phyloP scores from a whole-genome alignment of 1,140 invertebrate species.

The Ips typographus region DNA sequence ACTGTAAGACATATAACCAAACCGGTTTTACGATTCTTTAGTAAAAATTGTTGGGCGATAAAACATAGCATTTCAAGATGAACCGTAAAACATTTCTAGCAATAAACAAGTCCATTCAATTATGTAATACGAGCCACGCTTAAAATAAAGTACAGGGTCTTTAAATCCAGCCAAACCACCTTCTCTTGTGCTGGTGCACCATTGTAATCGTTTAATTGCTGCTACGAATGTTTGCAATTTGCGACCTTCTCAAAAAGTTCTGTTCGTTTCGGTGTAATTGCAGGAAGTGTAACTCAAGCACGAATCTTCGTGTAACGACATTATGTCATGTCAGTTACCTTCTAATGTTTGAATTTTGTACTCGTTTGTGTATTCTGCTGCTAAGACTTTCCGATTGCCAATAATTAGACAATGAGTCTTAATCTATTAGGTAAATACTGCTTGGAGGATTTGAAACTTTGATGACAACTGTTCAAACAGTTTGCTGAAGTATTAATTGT shows the following conservation, averaged over 20 bases:
- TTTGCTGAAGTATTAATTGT: no score
- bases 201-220: slow-evolving; percentile 5
- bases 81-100: no score
- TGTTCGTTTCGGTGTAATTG: slow-evolving; percentile 1
- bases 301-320: neutral
- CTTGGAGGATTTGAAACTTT: no score
- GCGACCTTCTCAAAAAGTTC: slow-evolving; percentile 1
- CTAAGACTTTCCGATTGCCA: no score
- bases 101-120: neutral
- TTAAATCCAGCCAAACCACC: neutral
- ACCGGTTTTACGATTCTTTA: no score
- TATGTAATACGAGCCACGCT: neutral
- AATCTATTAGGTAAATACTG: no score
- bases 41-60: no score
- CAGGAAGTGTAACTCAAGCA: slow-evolving; percentile 1
- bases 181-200: neutral
- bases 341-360: neutral
- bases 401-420: no score
- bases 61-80: no score
- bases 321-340: neutral
- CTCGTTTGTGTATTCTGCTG: neutral
- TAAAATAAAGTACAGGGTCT: slow-evolving; percentile 2
- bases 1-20: no score
- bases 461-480: no score
- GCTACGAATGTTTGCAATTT: slow-evolving; percentile 1